Base-by-base conservation (phyloP, 2,113 vertebrate genomes). In the Platichthys stellatus region DNA sequence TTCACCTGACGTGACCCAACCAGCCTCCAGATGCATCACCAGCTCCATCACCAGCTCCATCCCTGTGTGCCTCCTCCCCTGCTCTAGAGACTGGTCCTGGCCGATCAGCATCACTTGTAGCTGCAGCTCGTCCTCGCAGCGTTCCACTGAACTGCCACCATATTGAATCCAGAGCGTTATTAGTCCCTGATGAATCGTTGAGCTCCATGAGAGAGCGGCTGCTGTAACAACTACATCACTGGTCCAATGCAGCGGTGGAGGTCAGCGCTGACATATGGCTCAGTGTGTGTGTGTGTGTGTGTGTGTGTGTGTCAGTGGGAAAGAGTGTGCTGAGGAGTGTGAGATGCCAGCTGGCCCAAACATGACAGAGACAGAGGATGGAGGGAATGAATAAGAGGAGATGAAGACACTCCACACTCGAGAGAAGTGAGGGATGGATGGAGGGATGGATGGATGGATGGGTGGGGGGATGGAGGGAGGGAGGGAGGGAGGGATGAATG, bases 211-310 rank as follows among this genome's bases (percentile, higher is more conserved):
- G 70, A 65, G 70, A 79, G 47, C 24, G 62, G 38, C 56, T 74
- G 2, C 20, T 59, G 59, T 77, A 35, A 74, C 81, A 79, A 80
- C 56, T 49, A 54, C 75, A 69, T 74, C 75, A 47, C 67, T 64
- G 69, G 58, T 66, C 65, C 82, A 59, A 71, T 82, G 81, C 79
- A 71, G 76, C 31, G 60, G 69, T 85, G 80, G 84, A 90, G 88
- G 89, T 90, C 89, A 88, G 77, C 66, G 1, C 43, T 15, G 65
- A 63, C 88, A 90, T 88, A 88, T 85, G 88, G 83, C 83, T 84
- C 43, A 0, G 43, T 5, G 72, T 12, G 53, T 65, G 62, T 66
- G 69, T 59, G 31, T 62, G 24, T 59, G 54, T 12, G 61, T 65
- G 62, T 60, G 69, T 59, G 26, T 28, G 26, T 28, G 26, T 28